Base-by-base conservation (phyloP, 2,113 vertebrate species). In the Otus sunia region DNA sequence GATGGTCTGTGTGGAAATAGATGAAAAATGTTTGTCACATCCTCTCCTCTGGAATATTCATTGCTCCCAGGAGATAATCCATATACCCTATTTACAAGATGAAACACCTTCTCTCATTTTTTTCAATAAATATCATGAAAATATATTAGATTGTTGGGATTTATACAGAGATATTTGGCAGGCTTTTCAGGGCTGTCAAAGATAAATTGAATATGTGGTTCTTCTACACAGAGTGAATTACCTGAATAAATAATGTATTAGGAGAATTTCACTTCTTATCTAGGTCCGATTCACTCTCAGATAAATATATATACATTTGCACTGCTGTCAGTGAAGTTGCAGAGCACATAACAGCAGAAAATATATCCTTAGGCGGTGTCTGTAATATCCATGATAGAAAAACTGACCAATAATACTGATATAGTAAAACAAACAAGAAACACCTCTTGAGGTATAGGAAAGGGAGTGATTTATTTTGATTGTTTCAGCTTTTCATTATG, bases 211-310 rank as follows among this genome's bases (percentile, higher is more conserved):
- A 63, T 83, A 88, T 74, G 67, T 67, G 23, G 6, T 39, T 79
- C 74, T 89, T 64, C 55, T 62, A 83, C 59, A 59, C 5, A 59
- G 67, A 86, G 15, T 58, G 53, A 93, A 60, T 88, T 92, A 93
- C 86, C 74, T 73, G 85, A 92, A 92, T 94, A 94, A 96, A 93
- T 80, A 91, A 87, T 43, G 7, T 73, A 86, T 93, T 86, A 88
- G 58, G 23, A 91, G 39, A 95, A 79, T 83, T 92, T 88, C 7
- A 69, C 50, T 82, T 85, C 69, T 84, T 90, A 79, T 81, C 69
- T 85, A 17, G 45, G 13, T 69, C 71, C 76, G 67, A 74, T 90
- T 83, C 37, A 74, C 79, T 95, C 67, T 86, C 63, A 79, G 85
- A 92, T 45, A 94, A 86, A 63, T 25, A 81, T 15, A 25, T 77